Evolutionary conservation across 2,888 invertebrate genomes (phyloP), one percentile per base, ranked within the genome.

Genomic region (Tiliacea citrago): DNA sequence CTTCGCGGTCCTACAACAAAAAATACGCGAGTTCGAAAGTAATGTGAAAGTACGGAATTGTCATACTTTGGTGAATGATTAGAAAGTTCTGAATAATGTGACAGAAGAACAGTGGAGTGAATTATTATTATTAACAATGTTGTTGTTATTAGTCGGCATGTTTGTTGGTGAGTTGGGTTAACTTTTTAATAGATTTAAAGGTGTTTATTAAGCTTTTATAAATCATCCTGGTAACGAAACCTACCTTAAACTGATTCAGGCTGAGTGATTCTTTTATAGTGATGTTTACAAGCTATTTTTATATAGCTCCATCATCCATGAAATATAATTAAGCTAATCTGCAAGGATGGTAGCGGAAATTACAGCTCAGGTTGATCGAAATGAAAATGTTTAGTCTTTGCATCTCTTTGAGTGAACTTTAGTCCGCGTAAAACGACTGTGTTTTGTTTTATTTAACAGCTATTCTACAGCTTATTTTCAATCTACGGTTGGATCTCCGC

Each of bases 61-160:
- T 58, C 18, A 68, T 69, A 79, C 65, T 77, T 75, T 68, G 12
- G 86, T 86, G 86, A 75, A 75, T 71, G n/a, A 70, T 49, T 13
- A 55, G 58, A 63, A 39, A 70, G 75, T 85, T 83, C 45, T 81
- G 58, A 85, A 86, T 84, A 86, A 86, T 86, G 86, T 86, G 86
- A 86, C 80, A 86, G 65, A 75, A 60, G 58, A 57, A 73, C 75
- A 73, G 78, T 82, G 79, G 73, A 81, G 88, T 87, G 87, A 77
- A 75, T 75, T 6, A 75, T 55, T 58, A 66, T 75, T 85, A 78
- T 81, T 88, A 88, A 93, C 92, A 90, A 90, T 92, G 87, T 89
- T 92, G 88, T 83, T 93, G 73, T 77, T 93, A 84, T 86, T 93
- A 68, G 84, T 93, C 72, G 88, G 91, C 83, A 87, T 93, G 86